Evolutionary conservation across 23 tunicate species (phyloP).

Genomic region (Styela clava): DNA sequence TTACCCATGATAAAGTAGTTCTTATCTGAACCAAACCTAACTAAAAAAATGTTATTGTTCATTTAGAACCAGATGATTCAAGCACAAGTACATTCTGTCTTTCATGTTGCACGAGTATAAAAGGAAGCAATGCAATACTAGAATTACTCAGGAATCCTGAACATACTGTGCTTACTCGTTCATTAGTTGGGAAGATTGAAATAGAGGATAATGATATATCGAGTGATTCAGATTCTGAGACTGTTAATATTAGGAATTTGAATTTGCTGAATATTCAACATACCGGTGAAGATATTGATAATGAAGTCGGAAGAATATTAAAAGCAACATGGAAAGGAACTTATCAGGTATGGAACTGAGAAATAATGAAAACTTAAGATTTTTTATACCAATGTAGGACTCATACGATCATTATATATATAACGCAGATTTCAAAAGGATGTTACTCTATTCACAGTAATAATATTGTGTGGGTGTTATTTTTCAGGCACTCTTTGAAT

Average conservation of each 20-base stretch:
- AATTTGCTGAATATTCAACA: not conserved
- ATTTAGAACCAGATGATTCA: no score
- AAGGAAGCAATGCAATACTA: not conserved
- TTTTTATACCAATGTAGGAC: no score
- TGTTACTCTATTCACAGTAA: no score
- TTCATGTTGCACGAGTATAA: not conserved
- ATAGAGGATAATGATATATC: not conserved
- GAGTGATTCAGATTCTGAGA: not conserved
- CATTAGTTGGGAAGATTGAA: not conserved
- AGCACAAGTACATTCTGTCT: not conserved
- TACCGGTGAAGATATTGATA: not conserved
- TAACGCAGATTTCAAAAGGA: no score
- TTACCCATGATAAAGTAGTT: no score
- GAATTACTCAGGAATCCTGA: not conserved
- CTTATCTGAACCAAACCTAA: no score
- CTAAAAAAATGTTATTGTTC: no score
- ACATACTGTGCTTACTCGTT: not conserved
- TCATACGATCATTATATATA: no score
- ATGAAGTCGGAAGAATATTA: not conserved
- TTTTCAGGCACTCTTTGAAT: no score
- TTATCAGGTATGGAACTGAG: not conserved
- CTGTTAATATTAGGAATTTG: not conserved
- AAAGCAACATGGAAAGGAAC: not conserved
- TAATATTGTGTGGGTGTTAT: no score
- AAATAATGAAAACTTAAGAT: no score